Evolutionary conservation across 2,888 invertebrate genomes (phyloP).

Genomic region (Petrolisthes cinctipes): DNA sequence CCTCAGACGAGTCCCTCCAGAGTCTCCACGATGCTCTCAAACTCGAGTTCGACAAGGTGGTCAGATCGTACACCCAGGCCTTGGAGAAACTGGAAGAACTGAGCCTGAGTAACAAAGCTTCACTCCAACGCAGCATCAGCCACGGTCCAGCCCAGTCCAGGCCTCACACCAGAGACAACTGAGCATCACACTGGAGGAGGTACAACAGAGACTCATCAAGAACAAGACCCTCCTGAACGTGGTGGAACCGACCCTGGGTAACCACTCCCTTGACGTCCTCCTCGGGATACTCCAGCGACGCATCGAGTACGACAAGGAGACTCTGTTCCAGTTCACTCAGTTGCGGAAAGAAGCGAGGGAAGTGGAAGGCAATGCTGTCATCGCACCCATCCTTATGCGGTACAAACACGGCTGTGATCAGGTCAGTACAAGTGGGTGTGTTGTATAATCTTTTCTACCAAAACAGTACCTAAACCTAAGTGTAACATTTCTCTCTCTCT

Average conservation of each 20-base stretch:
- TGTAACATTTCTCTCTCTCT: slow-evolving; percentile 13
- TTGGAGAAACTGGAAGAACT: slow-evolving; percentile 83
- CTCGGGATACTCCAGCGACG: slow-evolving; percentile 79
- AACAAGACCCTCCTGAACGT: slow-evolving; percentile 86
- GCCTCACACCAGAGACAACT: slow-evolving; percentile 91
- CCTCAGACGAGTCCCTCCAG: slow-evolving; percentile 73
- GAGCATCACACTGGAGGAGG: slow-evolving; percentile 85
- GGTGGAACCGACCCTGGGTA: slow-evolving; percentile 81
- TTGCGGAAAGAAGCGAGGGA: slow-evolving; percentile 73
- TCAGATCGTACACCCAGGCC: slow-evolving; percentile 88
- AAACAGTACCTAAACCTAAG: not conserved
- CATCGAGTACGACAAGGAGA: slow-evolving; percentile 92
- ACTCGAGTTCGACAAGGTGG: slow-evolving; percentile 82
- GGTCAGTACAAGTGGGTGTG: slow-evolving; percentile 71
- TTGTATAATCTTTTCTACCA: not conserved
- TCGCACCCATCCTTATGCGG: slow-evolving; percentile 74
- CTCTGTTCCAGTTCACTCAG: slow-evolving; percentile 78
- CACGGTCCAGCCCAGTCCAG: slow-evolving; percentile 79
- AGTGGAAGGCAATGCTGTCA: slow-evolving; percentile 76
- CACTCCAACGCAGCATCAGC: slow-evolving; percentile 68
- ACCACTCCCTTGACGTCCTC: slow-evolving; percentile 83
- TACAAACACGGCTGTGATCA: slow-evolving; percentile 73
- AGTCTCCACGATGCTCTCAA: slow-evolving; percentile 71
- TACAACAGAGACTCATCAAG: slow-evolving; percentile 90
- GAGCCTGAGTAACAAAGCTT: slow-evolving; percentile 68